phyloP scores from a whole-genome alignment of 2,888 invertebrate genomes.

The Psylliodes chrysocephalus region DNA sequence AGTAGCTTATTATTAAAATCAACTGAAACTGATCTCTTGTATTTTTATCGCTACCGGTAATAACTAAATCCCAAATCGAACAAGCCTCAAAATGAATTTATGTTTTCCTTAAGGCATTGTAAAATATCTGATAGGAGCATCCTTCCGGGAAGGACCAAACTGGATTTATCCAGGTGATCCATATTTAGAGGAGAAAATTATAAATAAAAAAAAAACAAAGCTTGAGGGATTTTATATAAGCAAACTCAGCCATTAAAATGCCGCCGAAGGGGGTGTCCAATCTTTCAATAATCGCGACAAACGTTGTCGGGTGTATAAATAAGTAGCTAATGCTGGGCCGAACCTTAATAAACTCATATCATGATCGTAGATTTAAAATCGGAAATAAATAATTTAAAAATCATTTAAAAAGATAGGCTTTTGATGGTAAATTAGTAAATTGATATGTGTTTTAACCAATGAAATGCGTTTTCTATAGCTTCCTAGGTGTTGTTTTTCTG shows the following conservation, averaged over 20 bases:
- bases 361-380: no score
- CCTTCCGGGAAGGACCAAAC: slow-evolving; percentile 6
- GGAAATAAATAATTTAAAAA: no score
- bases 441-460: no score
- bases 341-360: no score
- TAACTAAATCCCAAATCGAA: slow-evolving; percentile 1
- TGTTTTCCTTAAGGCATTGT: not conserved
- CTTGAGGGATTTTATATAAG: slow-evolving; percentile 6
- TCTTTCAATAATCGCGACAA: slow-evolving; percentile 59
- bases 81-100: not conserved
- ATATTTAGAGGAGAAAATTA: slow-evolving; percentile 3
- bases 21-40: not conserved
- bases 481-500: no score
- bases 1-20: not conserved
- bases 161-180: slow-evolving; percentile 9
- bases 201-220: not conserved
- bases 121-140: slow-evolving; percentile 8
- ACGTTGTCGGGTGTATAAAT: slow-evolving; percentile 51
- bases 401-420: no score
- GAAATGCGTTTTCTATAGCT: no score
- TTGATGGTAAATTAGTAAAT: no score
- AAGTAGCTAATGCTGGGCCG: no score
- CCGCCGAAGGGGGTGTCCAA: slow-evolving; percentile 57
- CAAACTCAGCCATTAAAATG: slow-evolving; percentile 58
- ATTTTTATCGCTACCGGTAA: not conserved